Percentiles rank a stretch among this genome's conserved stretches.
Conservation (phyloP, 92 coral and sea anemone species). For the Desmophyllum pertusum region DNA sequence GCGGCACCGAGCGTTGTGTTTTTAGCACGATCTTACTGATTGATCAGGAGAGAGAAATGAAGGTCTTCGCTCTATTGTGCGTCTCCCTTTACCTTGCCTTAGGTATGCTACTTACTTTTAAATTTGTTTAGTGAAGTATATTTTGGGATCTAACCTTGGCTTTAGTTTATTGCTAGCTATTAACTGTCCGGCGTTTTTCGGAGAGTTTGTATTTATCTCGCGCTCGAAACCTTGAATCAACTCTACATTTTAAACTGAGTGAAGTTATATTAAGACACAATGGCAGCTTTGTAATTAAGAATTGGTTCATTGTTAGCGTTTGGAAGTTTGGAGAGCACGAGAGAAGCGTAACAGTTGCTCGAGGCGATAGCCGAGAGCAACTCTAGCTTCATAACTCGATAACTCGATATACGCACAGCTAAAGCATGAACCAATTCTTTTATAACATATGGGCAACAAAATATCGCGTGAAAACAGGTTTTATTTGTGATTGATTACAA, state of each 20-base stretch:
- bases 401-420: too few species aligned
- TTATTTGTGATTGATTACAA: too few species aligned
- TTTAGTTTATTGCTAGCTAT: not conserved
- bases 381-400: too few species aligned
- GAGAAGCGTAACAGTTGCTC: too few species aligned
- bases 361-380: too few species aligned
- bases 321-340: too few species aligned
- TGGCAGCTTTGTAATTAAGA: not conserved
- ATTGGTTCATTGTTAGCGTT: too few species aligned
- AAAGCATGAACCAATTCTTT: too few species aligned
- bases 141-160: not conserved
- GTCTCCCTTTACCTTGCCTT: conserved; percentile 20
- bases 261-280: not conserved
- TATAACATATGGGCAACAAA: too few species aligned
- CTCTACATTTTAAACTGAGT: not conserved
- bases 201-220: not conserved
- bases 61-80: not conserved
- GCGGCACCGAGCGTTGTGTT: not conserved
- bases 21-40: not conserved
- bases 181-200: not conserved
- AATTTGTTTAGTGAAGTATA: not conserved
- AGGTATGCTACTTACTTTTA: conserved; percentile 18
- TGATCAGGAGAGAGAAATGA: conserved; percentile 30
- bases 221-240: not conserved
- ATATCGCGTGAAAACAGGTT: too few species aligned